These are phyloP conservation scores for Equus przewalskii DNA, from an alignment of 2,113 vertebrate genomes.

Conservation along the genomic window DNA sequence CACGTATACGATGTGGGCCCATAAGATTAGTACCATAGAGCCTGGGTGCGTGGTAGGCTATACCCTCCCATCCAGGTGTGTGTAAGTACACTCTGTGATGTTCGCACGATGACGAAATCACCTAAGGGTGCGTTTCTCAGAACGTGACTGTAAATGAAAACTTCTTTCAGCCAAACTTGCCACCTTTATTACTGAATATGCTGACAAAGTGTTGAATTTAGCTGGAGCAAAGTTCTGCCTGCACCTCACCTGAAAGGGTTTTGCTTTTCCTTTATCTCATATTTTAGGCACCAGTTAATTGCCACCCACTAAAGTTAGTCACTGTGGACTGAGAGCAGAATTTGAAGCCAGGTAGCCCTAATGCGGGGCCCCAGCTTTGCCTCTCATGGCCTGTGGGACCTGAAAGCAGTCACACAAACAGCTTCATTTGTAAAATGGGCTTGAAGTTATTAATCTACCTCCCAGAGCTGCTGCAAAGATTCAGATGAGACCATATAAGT, in stretches of 20 bases:
- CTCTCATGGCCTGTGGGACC: background rate
- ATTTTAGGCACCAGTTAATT: background rate
- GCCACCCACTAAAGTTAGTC: background rate
- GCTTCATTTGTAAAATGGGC: background rate
- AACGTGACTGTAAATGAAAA: background rate
- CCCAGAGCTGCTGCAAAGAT: background rate
- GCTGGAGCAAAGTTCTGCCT: background rate
- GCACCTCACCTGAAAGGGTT: background rate
- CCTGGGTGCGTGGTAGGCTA: too few species aligned
- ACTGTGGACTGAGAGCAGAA: background rate
- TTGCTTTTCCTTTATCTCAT: conserved; percentile 19
- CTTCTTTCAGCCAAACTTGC: background rate
- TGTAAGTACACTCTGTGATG: too few species aligned
- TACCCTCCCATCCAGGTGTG: too few species aligned
- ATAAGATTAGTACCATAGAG: too few species aligned
- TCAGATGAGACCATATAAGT: background rate
- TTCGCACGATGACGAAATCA: too few species aligned
- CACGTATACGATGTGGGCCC: too few species aligned
- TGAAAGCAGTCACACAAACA: background rate
- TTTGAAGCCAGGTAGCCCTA: background rate
- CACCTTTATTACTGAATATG: background rate
- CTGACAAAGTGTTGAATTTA: background rate
- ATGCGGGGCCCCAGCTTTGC: background rate
- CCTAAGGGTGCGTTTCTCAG: too few species aligned
- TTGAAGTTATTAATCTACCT: background rate